Evolutionary conservation across 2,888 invertebrate species (phyloP).

Genomic region (Fragum fragum): DNA sequence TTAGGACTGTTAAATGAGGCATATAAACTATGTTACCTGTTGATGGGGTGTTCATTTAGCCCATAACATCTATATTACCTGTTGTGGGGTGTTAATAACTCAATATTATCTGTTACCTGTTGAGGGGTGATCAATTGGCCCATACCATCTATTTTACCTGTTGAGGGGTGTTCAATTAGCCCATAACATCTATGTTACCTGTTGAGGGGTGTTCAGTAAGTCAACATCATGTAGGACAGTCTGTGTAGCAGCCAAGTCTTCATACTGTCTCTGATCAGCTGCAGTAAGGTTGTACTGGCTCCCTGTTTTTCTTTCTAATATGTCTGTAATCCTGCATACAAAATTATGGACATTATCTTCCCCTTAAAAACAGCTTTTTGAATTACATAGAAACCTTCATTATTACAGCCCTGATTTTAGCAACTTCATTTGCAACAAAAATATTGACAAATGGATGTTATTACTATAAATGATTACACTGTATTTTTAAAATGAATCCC

Average conservation of each 20-base stretch:
- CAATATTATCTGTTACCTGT: no score
- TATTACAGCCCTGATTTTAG: no score
- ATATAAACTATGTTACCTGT: no score
- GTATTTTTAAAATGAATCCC: no score
- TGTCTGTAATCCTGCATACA: conserved; percentile 46
- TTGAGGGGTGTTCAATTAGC: neutral
- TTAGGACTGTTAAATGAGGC: no score
- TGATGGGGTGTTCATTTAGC: conserved; percentile 47
- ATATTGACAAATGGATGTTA: no score
- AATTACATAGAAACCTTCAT: no score
- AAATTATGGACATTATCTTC: no score
- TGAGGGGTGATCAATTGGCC: conserved; percentile 46
- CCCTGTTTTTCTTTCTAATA: conserved; percentile 25
- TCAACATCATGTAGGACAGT: conserved; percentile 44
- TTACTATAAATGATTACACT: no score
- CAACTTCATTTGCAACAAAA: no score
- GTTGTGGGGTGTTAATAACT: neutral
- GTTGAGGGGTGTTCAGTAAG: conserved; percentile 50
- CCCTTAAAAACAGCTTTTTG: no score
- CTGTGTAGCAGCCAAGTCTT: conserved; percentile 4
- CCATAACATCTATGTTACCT: conserved; percentile 19
- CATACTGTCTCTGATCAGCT: conserved; percentile 1
- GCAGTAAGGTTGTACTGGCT: neutral
- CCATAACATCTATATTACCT: conserved; percentile 34
- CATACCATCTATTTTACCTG: conserved; percentile 30